Conservation (phyloP, 2,113 vertebrate genomes). For the Melanotaenia duboulayi region DNA sequence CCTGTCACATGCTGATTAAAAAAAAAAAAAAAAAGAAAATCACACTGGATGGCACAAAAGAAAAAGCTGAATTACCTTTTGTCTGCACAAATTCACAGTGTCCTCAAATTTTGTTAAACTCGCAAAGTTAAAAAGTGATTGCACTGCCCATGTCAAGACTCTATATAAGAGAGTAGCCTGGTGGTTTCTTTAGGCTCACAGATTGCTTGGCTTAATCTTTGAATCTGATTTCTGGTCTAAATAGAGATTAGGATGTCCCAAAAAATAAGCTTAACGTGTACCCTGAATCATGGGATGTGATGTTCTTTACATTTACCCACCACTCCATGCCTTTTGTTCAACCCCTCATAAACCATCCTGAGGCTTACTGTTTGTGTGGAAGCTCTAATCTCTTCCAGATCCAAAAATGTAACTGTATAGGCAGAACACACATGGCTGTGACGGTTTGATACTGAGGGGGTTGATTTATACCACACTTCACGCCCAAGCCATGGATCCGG, state of each 20-base stretch:
- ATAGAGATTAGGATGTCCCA: constrained; percentile 41
- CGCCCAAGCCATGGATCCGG: constrained; percentile 42
- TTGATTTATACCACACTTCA: constrained; percentile 63
- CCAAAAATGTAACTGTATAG: constrained; percentile 54
- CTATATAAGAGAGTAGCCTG: constrained; percentile 1
- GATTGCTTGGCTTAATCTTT: constrained; percentile 13
- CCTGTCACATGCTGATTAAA: no score
- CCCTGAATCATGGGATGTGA: constrained; percentile 45
- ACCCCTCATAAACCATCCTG: constrained; percentile 48
- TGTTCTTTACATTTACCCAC: constrained; percentile 30
- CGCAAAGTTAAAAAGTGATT: no score
- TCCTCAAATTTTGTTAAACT: no score
- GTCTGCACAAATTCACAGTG: no score
- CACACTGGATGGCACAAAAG: no score
- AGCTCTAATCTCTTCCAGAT: constrained; percentile 72
- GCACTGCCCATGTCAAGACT: no score
- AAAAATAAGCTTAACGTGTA: constrained; percentile 47
- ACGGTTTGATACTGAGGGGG: constrained; percentile 27
- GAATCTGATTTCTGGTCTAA: constrained; percentile 42
- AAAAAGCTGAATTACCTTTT: no score
- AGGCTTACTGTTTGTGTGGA: constrained; percentile 42
- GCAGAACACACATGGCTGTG: constrained; percentile 40
- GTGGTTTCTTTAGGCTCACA: background rate
- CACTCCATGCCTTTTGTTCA: constrained; percentile 26
- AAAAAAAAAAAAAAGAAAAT: no score